A percentile compares a stretch with the other conserved stretches of the same genome.
phyloP scores from a whole-genome alignment of 2,113 vertebrate species.

The Colius striatus region DNA sequence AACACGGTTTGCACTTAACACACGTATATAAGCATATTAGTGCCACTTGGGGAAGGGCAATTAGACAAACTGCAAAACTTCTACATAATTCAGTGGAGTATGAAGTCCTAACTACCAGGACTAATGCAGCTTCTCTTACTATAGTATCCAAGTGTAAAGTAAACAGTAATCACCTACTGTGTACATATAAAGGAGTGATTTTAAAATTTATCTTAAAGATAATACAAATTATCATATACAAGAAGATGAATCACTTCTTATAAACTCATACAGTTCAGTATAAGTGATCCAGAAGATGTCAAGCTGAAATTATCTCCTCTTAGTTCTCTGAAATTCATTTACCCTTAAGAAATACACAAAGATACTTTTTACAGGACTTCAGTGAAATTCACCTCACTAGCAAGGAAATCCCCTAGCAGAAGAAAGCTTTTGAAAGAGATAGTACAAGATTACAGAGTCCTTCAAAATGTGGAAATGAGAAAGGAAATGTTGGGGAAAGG shows the following conservation, averaged over 20 bases:
- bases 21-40: too few species aligned
- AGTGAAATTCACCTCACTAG: not conserved
- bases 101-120: not conserved
- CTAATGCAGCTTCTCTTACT: not conserved
- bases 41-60: not conserved
- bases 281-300: not conserved
- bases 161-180: not conserved
- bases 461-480: constrained; percentile 8
- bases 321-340: not conserved
- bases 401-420: constrained; percentile 1
- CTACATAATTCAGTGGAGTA: not conserved
- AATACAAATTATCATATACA: not conserved
- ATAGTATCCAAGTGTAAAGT: not conserved
- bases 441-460: not conserved
- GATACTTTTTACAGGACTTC: not conserved
- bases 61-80: not conserved
- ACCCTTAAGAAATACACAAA: not conserved
- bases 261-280: not conserved
- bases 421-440: not conserved
- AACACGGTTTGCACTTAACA: not conserved
- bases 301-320: not conserved
- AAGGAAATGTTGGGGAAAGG: not conserved
- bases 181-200: not conserved
- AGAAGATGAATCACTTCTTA: not conserved
- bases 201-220: not conserved